Evolutionary conservation across 2,113 vertebrate species (phyloP), one percentile per base, ranked within the genome.

Genomic region (Mesembrinibis cayennensis): DNA sequence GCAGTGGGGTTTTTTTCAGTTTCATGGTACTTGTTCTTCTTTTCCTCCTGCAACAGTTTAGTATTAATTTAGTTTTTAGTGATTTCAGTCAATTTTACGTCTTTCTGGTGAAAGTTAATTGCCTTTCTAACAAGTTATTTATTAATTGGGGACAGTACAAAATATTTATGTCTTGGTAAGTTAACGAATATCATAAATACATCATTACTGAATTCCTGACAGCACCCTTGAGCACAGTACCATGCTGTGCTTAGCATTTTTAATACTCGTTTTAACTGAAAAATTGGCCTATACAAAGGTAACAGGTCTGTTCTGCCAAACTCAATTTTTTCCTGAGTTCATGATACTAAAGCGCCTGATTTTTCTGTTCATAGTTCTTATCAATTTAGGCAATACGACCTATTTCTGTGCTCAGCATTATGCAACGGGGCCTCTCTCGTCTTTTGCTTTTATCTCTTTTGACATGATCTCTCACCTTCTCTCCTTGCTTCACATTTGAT

Each of bases 71-170:
- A 25, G 21, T 9, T 86, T 45, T 49, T 50, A 21, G 45, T 18
- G 0, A 36, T 71, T 50, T 84, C 22, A 32, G 45, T 83, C 52
- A 34, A 8, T 25, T 49, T 9, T 58, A 8, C 0, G 0, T 82
- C 27, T 19, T 90, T 20, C 76, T 62, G 71, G n/a, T 27, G 45
- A 49, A 52, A 9, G 9, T 30, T 34, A 44, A 40, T 61, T 83
- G 58, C 62, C 62, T 80, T 88, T 88, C 32, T 61, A 59, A 56
- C 7, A 23, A 38, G 5, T 53, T 83, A 27, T 23, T 77, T 90
- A 23, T 61, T 86, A 63, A 50, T 5, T 82, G 34, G 11, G 40
- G 40, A 36, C 53, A 70, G 40, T 13, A 40, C 50, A 52, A 52
- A 30, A 14, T 86, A 32, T 26, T 82, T 80, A 13, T 71, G 34